Base-by-base conservation (phyloP, 2,797 vertebrate genomes). In the Denticeps clupeoides region DNA sequence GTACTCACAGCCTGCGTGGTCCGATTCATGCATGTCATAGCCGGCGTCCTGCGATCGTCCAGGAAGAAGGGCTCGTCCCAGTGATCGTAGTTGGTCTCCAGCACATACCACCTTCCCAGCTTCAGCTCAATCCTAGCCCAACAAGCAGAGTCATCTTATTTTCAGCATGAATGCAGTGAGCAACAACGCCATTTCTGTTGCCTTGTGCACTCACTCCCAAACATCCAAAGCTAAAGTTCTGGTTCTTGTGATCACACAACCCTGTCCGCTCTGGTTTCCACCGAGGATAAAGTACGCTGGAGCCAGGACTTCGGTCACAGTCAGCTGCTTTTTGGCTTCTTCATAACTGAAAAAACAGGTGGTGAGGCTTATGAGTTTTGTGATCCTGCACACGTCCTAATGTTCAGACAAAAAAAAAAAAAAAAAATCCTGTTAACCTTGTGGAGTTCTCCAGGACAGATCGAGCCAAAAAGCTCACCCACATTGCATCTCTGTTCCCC, bases 261-360 rank as follows among this genome's bases (percentile, higher is more conserved):
- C 95, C 55, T 99, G 85, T 21, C 87, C 88, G 0, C 87, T 86
- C 45, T 73, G 69, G 77, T 87, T 95, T 47, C 95, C 95, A 56
- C 89, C 94, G 4, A 99, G 77, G 70, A 97, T 97, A 72, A 95
- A 98, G 70, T 99, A 99, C 1, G 91, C 95, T 3, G 95, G 94
- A 37, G 95, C 95, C 53, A 95, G 64, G 53, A 97, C 51, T 61
- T 89, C 87, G 21, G 88, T 89, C 60, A 86, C 87, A 41, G 71
- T 71, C 68, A 99, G 58, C 33, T 40, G 75, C 4, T 63, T 75
- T 78, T 91, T 91, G 56, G 91, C 91, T 57, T 96, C 87, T 45
- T 90, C 83, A 7, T 98, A 99, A 78, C 95, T 99, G 66, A 4
- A 37, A n/a, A n/a, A n/a, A n/a, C n/a, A n/a, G n/a, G n/a, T n/a